These are phyloP conservation scores for Himalopsyche phryganea DNA, from an alignment of 1,140 invertebrate species.

Conservation along the genomic window DNA sequence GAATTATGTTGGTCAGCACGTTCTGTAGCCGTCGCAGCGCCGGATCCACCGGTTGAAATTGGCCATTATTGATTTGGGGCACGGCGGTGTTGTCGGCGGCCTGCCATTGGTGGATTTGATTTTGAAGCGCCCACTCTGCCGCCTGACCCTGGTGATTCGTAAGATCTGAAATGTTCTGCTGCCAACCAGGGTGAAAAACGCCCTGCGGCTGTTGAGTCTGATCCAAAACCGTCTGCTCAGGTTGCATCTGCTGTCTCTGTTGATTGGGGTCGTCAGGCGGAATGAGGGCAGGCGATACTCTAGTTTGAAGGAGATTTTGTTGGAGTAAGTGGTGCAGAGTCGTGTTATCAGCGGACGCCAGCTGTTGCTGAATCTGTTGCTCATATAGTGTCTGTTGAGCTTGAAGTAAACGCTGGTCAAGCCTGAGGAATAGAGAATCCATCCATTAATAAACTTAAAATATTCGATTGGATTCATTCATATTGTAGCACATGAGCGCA, in stretches of 20 bases:
- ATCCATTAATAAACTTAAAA: too few species aligned
- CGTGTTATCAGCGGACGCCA: conserved; percentile 41
- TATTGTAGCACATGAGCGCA: too few species aligned
- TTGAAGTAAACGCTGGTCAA: conserved; percentile 48
- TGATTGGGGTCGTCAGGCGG: conserved; percentile 42
- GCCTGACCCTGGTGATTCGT: conserved; percentile 44
- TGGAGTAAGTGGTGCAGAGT: conserved; percentile 49
- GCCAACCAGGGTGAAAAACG: too few species aligned
- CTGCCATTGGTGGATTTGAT: conserved; percentile 9
- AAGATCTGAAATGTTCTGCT: conserved; percentile 54
- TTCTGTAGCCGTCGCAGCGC: conserved; percentile 49
- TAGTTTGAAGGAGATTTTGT: conserved; percentile 48
- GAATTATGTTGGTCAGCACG: conserved; percentile 49
- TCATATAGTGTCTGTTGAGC: conserved; percentile 50
- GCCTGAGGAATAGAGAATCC: conserved; percentile 34
- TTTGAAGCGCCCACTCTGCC: neutral
- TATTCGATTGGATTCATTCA: too few species aligned
- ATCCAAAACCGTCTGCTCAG: conserved; percentile 49
- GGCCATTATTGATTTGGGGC: too few species aligned
- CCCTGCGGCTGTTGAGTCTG: conserved; percentile 59
- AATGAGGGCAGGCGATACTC: conserved; percentile 43
- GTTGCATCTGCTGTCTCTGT: conserved; percentile 46
- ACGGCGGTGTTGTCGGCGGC: conserved; percentile 12
- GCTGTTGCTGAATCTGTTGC: conserved; percentile 50
- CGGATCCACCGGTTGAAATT: conserved; percentile 43